Conservation (phyloP, 2,113 vertebrate genomes). For the Varanus komodoensis region DNA sequence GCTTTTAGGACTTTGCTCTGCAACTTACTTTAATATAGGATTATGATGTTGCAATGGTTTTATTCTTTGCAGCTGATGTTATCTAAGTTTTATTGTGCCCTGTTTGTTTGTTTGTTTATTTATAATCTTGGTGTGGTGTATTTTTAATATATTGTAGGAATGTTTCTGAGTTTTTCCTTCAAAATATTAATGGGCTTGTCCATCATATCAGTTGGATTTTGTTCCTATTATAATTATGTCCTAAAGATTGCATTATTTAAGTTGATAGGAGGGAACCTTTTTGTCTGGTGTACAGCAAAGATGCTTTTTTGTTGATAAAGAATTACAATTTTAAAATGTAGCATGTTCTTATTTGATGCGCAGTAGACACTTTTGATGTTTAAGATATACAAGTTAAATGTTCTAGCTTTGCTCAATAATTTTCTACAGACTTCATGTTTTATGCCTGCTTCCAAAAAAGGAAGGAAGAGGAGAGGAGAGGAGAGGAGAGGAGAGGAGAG, state of each 20-base stretch:
- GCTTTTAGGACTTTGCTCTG: no score
- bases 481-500: no score
- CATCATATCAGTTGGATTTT: background rate
- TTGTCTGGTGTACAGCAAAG: background rate
- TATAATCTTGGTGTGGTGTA: no score
- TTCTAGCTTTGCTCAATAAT: background rate
- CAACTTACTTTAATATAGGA: no score
- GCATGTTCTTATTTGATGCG: background rate
- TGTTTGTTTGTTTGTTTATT: no score
- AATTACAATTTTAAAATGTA: background rate
- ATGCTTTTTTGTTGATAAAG: constrained; percentile 30
- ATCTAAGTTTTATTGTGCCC: no score
- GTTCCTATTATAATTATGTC: background rate
- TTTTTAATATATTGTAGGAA: no score
- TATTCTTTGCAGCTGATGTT: no score
- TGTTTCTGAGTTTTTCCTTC: background rate
- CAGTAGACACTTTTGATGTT: background rate
- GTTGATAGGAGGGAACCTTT: background rate
- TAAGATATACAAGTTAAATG: constrained; percentile 18
- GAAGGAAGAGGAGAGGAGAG: no score
- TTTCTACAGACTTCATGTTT: constrained; percentile 17
- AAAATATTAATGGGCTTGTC: background rate
- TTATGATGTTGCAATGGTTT: no score
- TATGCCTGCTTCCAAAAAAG: background rate
- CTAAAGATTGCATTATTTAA: background rate